Conservation (phyloP, 1,140 invertebrate genomes). For the Ceratosolen solmsi region DNA sequence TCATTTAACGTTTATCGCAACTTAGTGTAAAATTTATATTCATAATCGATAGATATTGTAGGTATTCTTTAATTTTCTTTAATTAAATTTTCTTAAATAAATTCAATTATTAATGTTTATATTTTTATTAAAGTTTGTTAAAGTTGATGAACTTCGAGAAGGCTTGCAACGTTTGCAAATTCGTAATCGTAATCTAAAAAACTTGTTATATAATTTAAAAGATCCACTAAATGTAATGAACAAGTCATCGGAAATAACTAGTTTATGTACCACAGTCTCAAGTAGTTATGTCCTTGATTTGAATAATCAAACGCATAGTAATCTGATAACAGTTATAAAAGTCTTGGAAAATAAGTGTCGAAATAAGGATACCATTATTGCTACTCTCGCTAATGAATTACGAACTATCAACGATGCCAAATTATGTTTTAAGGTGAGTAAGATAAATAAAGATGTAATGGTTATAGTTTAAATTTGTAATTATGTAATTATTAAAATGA, state of each 20-base stretch:
- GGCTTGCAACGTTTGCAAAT: constrained; percentile 43
- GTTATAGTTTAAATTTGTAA: too few species aligned
- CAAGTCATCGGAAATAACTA: neutral
- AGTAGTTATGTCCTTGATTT: constrained; percentile 17
- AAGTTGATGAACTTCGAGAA: constrained; percentile 38
- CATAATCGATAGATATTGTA: too few species aligned
- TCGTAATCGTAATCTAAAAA: constrained; percentile 46
- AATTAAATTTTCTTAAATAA: too few species aligned
- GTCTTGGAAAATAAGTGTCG: constrained; percentile 23
- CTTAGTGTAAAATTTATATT: too few species aligned
- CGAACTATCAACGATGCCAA: neutral
- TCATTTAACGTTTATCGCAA: too few species aligned
- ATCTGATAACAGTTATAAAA: constrained; percentile 12
- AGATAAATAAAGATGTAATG: too few species aligned
- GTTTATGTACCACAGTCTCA: neutral
- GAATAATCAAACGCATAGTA: constrained; percentile 9
- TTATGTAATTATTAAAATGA: too few species aligned
- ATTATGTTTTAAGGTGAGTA: neutral
- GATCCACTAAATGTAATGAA: neutral
- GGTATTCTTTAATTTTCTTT: too few species aligned
- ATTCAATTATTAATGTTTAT: too few species aligned
- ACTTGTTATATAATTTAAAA: constrained; percentile 17
- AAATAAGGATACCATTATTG: constrained; percentile 52
- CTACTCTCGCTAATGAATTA: constrained; percentile 48
- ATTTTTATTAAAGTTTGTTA: neutral